Conservation (phyloP, 2,113 vertebrate species). For the Salvator merianae region DNA sequence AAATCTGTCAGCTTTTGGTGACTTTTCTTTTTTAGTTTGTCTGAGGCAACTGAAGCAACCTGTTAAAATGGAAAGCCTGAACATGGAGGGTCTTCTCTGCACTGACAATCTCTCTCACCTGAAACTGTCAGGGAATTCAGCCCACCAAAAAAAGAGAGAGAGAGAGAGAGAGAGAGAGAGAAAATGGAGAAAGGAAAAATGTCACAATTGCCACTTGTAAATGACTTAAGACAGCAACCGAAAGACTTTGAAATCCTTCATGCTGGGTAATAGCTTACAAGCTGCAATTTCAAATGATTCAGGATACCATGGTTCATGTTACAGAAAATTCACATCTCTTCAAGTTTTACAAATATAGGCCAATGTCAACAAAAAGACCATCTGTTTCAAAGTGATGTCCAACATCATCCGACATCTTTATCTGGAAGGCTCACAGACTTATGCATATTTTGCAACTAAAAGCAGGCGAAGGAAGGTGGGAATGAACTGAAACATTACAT, state of each 20-base stretch:
- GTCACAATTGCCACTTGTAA: conserved; percentile 15
- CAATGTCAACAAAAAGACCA: conserved; percentile 30
- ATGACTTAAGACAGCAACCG: conserved; percentile 8
- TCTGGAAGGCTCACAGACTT: conserved; percentile 17
- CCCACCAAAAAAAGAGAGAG: not conserved
- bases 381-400: conserved; percentile 31
- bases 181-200: not conserved
- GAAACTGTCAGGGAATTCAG: conserved; percentile 6
- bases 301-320: conserved; percentile 1
- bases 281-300: conserved; percentile 9
- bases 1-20: not conserved
- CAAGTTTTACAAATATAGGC: conserved; percentile 26
- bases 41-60: not conserved
- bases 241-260: conserved; percentile 24
- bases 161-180: too few species aligned
- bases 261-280: conserved; percentile 20
- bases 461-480: conserved; percentile 18
- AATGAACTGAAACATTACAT: conserved; percentile 12
- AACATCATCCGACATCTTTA: conserved; percentile 19
- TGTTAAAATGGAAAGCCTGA: not conserved
- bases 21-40: not conserved
- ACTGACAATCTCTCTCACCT: not conserved
- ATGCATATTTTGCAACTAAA: conserved; percentile 1
- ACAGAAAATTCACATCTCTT: conserved; percentile 31
- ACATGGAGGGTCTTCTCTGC: not conserved